Evolutionary conservation across 2,888 invertebrate genomes (phyloP).

Genomic region (Baccha elongata): DNA sequence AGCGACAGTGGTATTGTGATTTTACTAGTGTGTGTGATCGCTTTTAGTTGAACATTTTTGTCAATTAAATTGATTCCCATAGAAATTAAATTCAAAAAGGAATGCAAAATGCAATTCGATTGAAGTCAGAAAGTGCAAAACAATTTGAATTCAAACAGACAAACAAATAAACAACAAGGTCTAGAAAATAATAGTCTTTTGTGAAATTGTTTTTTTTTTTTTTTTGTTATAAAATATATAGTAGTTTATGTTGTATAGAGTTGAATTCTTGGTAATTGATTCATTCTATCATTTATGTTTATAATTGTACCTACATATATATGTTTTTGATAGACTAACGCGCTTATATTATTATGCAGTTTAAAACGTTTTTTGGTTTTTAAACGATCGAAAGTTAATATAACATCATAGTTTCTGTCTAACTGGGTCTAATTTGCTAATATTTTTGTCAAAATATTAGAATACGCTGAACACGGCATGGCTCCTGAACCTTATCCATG

Average conservation of each 20-base stretch:
- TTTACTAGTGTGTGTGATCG: slow-evolving; percentile 44
- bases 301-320: too few relatives aligned
- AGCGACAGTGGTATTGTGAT: slow-evolving; percentile 56
- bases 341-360: too few relatives aligned
- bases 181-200: neutral
- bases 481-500: too few relatives aligned
- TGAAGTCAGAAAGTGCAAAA: slow-evolving; percentile 26
- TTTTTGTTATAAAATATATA: neutral
- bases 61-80: slow-evolving; percentile 68
- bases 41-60: slow-evolving; percentile 64
- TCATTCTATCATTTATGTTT: too few relatives aligned
- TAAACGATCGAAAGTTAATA: too few relatives aligned
- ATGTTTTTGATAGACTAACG: too few relatives aligned
- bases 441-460: too few relatives aligned
- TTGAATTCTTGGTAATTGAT: neutral
- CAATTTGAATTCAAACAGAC: slow-evolving; percentile 20
- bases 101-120: slow-evolving; percentile 33
- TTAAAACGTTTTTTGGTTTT: too few relatives aligned
- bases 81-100: slow-evolving; percentile 53
- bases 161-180: neutral
- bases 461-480: too few relatives aligned
- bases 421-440: too few relatives aligned
- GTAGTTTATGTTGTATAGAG: neutral
- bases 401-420: too few relatives aligned
- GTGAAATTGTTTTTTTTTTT: neutral